Percentiles rank a stretch among this genome's conserved stretches.
These are phyloP conservation scores for Anoplolepis gracilipes DNA, from an alignment of 1,140 invertebrate species.

Conservation along the genomic window DNA sequence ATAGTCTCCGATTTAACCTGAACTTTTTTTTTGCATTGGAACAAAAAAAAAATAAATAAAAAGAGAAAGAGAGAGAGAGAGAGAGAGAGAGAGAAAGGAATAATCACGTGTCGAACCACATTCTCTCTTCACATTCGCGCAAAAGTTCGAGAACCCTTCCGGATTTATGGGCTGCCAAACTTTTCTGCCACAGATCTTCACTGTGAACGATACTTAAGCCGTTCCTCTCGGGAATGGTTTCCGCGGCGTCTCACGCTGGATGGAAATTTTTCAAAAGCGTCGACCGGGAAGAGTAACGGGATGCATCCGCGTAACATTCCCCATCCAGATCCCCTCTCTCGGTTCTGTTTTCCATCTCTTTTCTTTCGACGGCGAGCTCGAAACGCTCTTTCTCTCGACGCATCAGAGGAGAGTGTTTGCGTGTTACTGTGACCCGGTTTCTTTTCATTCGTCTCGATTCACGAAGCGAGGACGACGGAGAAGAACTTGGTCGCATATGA, in stretches of 20 bases:
- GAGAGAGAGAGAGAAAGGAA: not conserved
- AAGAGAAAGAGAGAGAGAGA: no score
- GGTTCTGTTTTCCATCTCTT: not conserved
- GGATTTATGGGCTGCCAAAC: conserved; percentile 34
- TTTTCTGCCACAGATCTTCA: not conserved
- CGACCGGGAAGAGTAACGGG: conserved; percentile 34
- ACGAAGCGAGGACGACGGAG: conserved; percentile 26
- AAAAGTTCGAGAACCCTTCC: not conserved
- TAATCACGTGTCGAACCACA: not conserved
- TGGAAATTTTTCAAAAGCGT: conserved; percentile 41
- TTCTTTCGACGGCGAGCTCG: conserved; percentile 13
- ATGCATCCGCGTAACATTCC: conserved; percentile 27
- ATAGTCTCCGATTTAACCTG: not conserved
- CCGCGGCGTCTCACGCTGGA: conserved; percentile 6
- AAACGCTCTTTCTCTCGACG: conserved; percentile 27
- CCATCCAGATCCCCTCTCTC: not conserved
- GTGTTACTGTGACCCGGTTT: conserved; percentile 63
- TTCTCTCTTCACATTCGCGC: not conserved
- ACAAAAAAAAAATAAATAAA: not conserved
- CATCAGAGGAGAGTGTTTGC: conserved; percentile 57
- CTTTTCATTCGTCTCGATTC: conserved; percentile 69
- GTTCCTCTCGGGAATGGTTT: conserved; percentile 14
- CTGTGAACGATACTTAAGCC: conserved; percentile 28
- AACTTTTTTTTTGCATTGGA: not conserved
- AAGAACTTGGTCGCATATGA: conserved; percentile 20